Evolutionary conservation across 2,888 invertebrate genomes (phyloP).

Genomic region (Amphiduros pacificus): DNA sequence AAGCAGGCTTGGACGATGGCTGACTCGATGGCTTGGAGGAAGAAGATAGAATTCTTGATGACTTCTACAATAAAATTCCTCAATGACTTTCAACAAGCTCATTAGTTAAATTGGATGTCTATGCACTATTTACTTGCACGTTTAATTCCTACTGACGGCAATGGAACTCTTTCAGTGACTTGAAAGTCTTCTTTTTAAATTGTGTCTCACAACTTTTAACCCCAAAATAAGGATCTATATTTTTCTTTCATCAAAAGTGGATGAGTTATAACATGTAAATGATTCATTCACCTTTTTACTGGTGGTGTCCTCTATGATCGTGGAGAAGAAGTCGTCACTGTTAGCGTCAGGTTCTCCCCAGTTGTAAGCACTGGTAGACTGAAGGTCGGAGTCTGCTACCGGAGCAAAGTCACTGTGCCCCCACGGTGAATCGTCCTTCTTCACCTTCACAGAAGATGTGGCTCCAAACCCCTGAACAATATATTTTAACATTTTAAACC

Average conservation of each 20-base stretch:
- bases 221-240: not conserved
- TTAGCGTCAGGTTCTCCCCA: constrained; percentile 39
- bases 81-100: no score
- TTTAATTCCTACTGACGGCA: no score
- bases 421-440: constrained; percentile 11
- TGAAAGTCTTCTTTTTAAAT: no score
- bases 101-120: no score
- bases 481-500: no score
- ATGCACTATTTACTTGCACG: no score
- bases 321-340: constrained; percentile 46
- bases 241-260: not conserved
- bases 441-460: not conserved
- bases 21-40: not conserved
- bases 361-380: constrained; percentile 46
- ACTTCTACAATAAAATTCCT: no score
- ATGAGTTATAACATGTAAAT: not conserved
- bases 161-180: no score
- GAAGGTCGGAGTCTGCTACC: constrained; percentile 2
- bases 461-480: no score
- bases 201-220: not conserved
- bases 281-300: not conserved
- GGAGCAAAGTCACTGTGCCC: constrained; percentile 16
- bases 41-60: not conserved
- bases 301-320: not conserved
- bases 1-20: not conserved